These are phyloP conservation scores for Metridium senile DNA, from an alignment of 92 coral and sea anemone species.

Conservation along the genomic window DNA sequence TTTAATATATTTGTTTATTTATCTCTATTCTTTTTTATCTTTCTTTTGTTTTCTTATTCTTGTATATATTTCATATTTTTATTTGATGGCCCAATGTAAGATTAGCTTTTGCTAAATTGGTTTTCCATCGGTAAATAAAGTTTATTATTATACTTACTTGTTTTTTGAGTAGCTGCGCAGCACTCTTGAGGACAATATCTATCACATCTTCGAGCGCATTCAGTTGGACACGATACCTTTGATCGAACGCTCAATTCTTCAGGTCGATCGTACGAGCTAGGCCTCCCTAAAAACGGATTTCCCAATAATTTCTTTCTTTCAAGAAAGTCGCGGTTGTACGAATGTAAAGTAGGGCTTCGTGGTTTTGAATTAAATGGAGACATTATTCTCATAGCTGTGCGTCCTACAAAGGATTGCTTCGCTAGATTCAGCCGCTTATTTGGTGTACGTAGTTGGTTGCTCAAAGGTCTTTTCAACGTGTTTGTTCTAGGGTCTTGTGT, in stretches of 20 bases:
- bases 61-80: too few species aligned
- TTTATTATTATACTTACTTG: too few species aligned
- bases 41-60: too few species aligned
- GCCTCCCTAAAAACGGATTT: not conserved
- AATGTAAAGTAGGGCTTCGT: not conserved
- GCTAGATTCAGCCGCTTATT: constrained; percentile 1
- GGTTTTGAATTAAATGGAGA: constrained; percentile 3
- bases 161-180: not conserved
- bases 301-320: constrained; percentile 8
- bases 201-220: constrained; percentile 15
- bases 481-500: not conserved
- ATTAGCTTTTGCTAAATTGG: too few species aligned
- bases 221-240: constrained; percentile 30
- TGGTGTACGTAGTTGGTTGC: not conserved
- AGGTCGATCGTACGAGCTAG: not conserved
- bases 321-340: not conserved
- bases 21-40: too few species aligned
- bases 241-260: constrained; percentile 25
- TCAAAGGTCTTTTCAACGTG: constrained; percentile 13
- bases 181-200: constrained; percentile 20
- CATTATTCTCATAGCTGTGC: constrained; percentile 20
- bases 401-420: constrained; percentile 9
- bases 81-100: too few species aligned
- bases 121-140: too few species aligned
- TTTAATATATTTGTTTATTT: too few species aligned